Percentiles rank a stretch among this genome's conserved stretches.
These are phyloP conservation scores for Ammospiza maritima DNA, from an alignment of 2,797 vertebrate genomes.

Conservation along the genomic window DNA sequence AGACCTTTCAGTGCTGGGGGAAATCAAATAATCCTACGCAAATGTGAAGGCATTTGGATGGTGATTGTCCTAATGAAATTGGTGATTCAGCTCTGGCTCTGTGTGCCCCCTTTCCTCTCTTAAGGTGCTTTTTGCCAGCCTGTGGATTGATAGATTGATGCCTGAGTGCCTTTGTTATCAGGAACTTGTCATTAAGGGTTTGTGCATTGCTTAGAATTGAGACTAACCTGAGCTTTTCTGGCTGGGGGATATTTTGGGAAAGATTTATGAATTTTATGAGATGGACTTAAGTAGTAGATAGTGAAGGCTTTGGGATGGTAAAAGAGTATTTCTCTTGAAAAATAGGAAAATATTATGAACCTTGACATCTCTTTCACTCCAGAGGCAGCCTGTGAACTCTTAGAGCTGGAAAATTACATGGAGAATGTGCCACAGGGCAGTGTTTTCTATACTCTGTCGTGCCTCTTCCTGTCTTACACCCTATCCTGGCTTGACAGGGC, in stretches of 20 bases:
- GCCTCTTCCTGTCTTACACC: not conserved
- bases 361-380: not conserved
- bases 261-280: constrained; percentile 18
- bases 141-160: constrained; percentile 47
- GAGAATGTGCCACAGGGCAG: not conserved
- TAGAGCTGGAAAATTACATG: not conserved
- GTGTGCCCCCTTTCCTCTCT: constrained; percentile 38
- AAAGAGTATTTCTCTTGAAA: not conserved
- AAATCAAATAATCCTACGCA: constrained; percentile 69
- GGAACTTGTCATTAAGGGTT: constrained; percentile 43
- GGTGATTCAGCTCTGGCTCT: constrained; percentile 64
- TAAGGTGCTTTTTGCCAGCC: constrained; percentile 22
- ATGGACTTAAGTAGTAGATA: not conserved
- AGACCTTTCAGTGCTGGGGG: constrained; percentile 55
- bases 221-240: not conserved
- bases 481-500: not conserved
- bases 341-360: not conserved
- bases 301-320: not conserved
- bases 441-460: not conserved
- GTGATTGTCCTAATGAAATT: constrained; percentile 67
- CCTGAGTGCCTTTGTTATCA: constrained; percentile 15
- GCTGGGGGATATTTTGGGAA: constrained; percentile 13
- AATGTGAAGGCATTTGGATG: constrained; percentile 24
- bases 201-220: constrained; percentile 29
- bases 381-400: not conserved